phyloP scores from a whole-genome alignment of 2,888 invertebrate genomes.

The Rhopalosiphum nymphaeae region DNA sequence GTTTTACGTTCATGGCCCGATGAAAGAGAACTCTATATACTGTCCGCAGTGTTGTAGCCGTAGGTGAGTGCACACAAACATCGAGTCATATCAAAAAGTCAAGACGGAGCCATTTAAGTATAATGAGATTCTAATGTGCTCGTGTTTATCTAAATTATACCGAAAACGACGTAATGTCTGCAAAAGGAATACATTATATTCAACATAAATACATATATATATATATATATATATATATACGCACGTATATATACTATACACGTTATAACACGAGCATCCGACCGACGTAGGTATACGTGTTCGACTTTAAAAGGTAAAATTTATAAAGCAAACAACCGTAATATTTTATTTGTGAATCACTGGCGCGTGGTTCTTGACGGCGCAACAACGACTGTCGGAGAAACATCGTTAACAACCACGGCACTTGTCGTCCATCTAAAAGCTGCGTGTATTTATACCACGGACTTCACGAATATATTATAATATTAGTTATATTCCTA shows the following conservation, averaged over 20 bases:
- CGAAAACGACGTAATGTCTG: conserved; percentile 32
- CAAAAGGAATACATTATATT: conserved; percentile 38
- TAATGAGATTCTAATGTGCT: conserved; percentile 61
- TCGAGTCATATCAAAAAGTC: conserved; percentile 18
- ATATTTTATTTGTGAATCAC: conserved; percentile 26
- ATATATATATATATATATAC: background rate
- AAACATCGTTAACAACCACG: background rate
- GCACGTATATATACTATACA: background rate
- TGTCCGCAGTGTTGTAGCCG: background rate
- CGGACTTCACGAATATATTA: too few relatives aligned
- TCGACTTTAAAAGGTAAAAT: background rate
- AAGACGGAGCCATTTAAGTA: background rate
- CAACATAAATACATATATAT: conserved; percentile 1
- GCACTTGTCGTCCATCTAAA: background rate
- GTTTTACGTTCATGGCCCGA: background rate
- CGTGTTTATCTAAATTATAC: conserved; percentile 56
- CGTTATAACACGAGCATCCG: background rate
- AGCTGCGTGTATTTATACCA: too few relatives aligned
- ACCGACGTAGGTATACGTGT: conserved; percentile 17
- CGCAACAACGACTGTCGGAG: background rate
- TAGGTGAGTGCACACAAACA: background rate
- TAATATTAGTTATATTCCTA: background rate
- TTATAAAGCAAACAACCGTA: background rate
- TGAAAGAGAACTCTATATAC: background rate
- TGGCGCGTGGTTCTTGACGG: background rate